phyloP scores from a whole-genome alignment of 1,140 invertebrate species.

The Plutomurus gul region DNA sequence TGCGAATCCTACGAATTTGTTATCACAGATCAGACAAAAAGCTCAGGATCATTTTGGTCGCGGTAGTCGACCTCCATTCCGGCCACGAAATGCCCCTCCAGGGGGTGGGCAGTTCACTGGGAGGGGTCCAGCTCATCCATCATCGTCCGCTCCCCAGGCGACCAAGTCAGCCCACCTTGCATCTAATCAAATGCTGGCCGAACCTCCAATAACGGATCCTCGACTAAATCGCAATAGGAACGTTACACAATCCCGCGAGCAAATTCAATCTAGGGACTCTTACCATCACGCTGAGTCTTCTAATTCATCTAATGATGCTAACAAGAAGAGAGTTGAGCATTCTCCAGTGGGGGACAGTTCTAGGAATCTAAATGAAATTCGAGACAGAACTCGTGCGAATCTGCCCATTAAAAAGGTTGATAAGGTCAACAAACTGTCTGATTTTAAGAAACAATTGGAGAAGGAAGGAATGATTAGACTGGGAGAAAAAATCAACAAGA shows the following conservation, averaged over 20 bases:
- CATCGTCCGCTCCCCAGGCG: not conserved
- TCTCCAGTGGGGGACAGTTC: not conserved
- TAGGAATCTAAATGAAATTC: not conserved
- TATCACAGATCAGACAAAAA: slow-evolving; percentile 13
- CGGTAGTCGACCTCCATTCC: not conserved
- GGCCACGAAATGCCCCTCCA: not conserved
- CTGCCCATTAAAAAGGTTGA: not conserved
- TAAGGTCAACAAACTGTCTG: not conserved
- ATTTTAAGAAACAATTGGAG: not conserved
- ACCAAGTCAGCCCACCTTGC: slow-evolving; percentile 14
- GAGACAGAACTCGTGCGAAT: not conserved
- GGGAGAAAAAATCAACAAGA: not conserved
- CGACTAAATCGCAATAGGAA: not conserved
- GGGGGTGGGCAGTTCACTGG: not conserved
- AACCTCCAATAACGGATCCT: not conserved
- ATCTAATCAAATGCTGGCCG: slow-evolving; percentile 36
- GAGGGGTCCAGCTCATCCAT: not conserved
- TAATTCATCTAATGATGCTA: too few relatives aligned
- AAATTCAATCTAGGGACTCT: not conserved
- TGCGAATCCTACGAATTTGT: not conserved
- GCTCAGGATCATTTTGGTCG: slow-evolving; percentile 30
- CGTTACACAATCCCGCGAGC: not conserved
- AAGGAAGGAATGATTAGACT: not conserved
- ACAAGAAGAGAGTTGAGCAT: not conserved
- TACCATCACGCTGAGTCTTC: too few relatives aligned